Conservation (phyloP, 2,113 vertebrate genomes). For the Chionodraco myersi region DNA sequence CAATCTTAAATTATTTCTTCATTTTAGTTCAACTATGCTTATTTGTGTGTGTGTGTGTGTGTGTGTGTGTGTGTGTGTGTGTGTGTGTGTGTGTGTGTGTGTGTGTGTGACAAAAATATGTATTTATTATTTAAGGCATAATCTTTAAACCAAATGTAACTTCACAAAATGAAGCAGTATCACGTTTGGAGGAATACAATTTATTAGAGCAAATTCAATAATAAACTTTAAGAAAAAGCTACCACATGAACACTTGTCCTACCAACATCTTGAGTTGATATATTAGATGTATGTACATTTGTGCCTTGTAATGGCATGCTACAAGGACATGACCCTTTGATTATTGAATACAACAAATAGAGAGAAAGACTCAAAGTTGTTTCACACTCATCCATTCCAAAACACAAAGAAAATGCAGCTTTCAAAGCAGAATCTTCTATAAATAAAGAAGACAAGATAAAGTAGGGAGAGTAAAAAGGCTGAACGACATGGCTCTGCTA, state of each 20-base stretch:
- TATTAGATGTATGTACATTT: conserved; percentile 83
- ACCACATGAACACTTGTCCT: conserved; percentile 77
- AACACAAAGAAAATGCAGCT: conserved; percentile 45
- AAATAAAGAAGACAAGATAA: conserved; percentile 24
- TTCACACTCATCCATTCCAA: conserved; percentile 41
- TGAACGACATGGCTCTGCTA: conserved; percentile 42
- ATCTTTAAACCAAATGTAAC: background rate
- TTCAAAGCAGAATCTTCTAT: conserved; percentile 48
- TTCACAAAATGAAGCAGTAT: conserved; percentile 23
- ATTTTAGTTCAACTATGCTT: too few species aligned
- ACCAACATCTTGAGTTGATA: conserved; percentile 78
- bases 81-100: too few species aligned
- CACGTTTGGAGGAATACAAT: conserved; percentile 71
- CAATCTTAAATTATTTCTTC: too few species aligned
- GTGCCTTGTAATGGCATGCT: conserved; percentile 84
- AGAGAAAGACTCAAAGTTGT: conserved; percentile 33
- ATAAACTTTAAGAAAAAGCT: conserved; percentile 80
- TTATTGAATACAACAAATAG: conserved; percentile 43
- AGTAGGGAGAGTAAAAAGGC: conserved; percentile 29
- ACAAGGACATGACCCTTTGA: conserved; percentile 73
- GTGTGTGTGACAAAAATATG: too few species aligned
- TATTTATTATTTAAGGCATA: too few species aligned
- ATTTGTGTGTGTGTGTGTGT: too few species aligned
- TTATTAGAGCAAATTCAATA: conserved; percentile 80
- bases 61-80: too few species aligned